Conservation (phyloP, 2,888 invertebrate species). For the Hydraecia micacea region DNA sequence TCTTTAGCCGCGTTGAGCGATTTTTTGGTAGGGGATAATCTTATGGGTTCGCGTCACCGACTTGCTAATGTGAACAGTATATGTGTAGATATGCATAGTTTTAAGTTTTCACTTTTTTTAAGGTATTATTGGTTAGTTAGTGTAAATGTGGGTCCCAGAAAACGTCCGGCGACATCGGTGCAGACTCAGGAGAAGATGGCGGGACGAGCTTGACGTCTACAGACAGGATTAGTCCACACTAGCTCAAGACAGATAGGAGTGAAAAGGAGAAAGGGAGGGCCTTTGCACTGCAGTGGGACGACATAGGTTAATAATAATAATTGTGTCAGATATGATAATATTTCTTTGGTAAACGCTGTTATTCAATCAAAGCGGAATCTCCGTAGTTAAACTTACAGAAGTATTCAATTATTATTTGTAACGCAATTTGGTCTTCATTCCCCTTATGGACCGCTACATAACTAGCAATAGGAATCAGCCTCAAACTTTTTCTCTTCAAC, state of each 20-base stretch:
- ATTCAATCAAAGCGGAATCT: neutral
- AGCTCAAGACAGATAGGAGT: too few species aligned
- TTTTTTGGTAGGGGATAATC: neutral
- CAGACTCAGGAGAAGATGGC: too few species aligned
- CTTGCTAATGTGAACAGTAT: too few species aligned
- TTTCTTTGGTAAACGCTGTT: neutral
- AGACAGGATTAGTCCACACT: too few species aligned
- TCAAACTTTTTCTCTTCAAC: neutral
- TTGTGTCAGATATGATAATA: neutral
- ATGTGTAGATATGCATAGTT: neutral
- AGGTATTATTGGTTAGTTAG: neutral
- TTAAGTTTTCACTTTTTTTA: neutral
- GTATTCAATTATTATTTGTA: neutral
- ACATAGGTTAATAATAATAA: too few species aligned
- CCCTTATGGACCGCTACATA: neutral
- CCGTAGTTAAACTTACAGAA: neutral
- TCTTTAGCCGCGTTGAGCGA: neutral
- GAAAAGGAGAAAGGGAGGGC: too few species aligned
- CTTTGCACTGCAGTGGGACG: too few species aligned
- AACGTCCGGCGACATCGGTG: too few species aligned
- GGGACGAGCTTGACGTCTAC: too few species aligned
- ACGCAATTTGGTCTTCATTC: neutral
- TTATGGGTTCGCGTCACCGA: neutral
- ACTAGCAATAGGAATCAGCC: neutral
- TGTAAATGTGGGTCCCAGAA: neutral